These are phyloP conservation scores for Suncus etruscus DNA, from an alignment of 2,113 vertebrate species.

Conservation along the genomic window DNA sequence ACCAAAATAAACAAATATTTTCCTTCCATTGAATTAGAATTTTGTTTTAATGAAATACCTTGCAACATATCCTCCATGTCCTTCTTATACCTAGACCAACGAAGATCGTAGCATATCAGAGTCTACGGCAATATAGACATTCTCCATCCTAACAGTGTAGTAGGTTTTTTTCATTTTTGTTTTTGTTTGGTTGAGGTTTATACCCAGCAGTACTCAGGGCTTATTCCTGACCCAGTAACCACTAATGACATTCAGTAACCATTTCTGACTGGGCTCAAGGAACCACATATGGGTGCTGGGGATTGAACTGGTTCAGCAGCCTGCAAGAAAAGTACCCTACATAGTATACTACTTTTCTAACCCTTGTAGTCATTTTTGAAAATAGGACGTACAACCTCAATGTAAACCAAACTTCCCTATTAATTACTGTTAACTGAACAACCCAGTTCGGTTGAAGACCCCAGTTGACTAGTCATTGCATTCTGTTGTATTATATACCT, in stretches of 20 bases:
- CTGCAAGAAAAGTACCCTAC: too few species aligned
- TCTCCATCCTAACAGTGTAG: not conserved
- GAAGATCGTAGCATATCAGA: not conserved
- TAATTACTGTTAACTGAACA: not conserved
- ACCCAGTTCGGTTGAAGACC: not conserved
- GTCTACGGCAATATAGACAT: not conserved
- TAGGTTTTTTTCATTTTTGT: not conserved
- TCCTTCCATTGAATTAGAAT: not conserved
- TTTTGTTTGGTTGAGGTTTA: too few species aligned
- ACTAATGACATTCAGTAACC: too few species aligned
- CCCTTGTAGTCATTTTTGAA: not conserved
- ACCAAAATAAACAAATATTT: too few species aligned
- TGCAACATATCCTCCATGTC: not conserved
- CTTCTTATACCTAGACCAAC: not conserved
- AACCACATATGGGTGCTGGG: too few species aligned
- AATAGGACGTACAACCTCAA: not conserved
- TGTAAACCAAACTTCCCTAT: not conserved
- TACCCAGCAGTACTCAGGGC: too few species aligned
- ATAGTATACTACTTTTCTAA: too few species aligned
- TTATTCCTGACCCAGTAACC: too few species aligned
- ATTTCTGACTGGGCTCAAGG: too few species aligned
- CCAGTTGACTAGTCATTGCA: too few species aligned
- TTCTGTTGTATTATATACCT: not conserved
- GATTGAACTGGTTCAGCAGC: too few species aligned
- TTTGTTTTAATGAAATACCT: constrained; percentile 6